A percentile compares a stretch with the other conserved stretches of the same genome.
Conservation (phyloP, 2,113 vertebrate genomes). For the Protobothrops flavoviridis region DNA sequence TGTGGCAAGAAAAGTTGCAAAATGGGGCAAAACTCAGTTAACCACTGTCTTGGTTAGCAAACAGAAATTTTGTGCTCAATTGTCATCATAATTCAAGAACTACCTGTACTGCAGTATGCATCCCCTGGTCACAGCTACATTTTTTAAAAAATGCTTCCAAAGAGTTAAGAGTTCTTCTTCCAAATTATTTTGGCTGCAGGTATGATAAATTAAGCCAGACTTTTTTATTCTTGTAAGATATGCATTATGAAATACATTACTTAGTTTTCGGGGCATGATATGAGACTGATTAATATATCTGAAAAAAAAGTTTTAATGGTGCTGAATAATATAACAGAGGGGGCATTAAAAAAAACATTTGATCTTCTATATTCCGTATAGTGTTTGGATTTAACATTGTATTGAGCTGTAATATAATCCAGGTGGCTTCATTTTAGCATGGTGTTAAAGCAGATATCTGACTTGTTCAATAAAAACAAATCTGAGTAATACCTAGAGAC, state of each 20-base stretch:
- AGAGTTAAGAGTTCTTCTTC: slow-evolving; percentile 24
- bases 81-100: not conserved
- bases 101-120: not conserved
- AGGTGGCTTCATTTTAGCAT: no score
- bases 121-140: not conserved
- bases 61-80: not conserved
- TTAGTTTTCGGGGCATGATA: slow-evolving; percentile 60
- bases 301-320: slow-evolving; percentile 61
- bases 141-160: not conserved
- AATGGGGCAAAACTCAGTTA: not conserved
- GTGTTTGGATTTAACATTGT: not conserved
- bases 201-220: slow-evolving; percentile 51
- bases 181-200: slow-evolving; percentile 25
- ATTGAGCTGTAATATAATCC: no score
- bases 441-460: no score
- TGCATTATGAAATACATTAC: slow-evolving; percentile 67
- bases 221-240: slow-evolving; percentile 50
- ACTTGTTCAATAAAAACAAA: no score
- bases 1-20: not conserved
- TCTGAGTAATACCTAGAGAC: no score
- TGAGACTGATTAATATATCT: slow-evolving; percentile 63
- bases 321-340: slow-evolving; percentile 57
- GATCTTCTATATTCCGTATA: slow-evolving; percentile 31
- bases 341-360: slow-evolving; percentile 39
- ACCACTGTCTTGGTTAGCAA: not conserved